phyloP scores from a whole-genome alignment of 2,888 invertebrate species.

The Drosophila sordidapex region DNA sequence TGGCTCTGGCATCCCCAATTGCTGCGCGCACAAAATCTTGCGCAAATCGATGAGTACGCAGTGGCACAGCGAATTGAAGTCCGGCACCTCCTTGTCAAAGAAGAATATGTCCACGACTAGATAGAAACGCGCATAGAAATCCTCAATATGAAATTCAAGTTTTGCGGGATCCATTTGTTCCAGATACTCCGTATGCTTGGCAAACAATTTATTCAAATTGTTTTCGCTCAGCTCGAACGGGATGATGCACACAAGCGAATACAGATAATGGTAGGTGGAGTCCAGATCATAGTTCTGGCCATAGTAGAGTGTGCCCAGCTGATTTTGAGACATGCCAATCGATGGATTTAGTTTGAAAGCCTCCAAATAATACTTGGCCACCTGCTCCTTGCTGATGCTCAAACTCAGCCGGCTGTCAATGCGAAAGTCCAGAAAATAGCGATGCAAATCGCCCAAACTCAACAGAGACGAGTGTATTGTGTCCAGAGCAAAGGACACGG shows the following conservation, averaged over 20 bases:
- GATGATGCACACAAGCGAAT: conserved; percentile 91
- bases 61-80: conserved; percentile 89
- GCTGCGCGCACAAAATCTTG: conserved; percentile 89
- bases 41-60: conserved; percentile 90
- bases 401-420: conserved; percentile 81
- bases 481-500: conserved; percentile 89
- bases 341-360: conserved; percentile 91
- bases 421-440: conserved; percentile 88
- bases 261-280: conserved; percentile 95
- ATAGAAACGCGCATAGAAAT: conserved; percentile 86
- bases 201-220: conserved; percentile 91
- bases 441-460: conserved; percentile 95
- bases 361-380: conserved; percentile 94
- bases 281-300: conserved; percentile 93
- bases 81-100: conserved; percentile 86
- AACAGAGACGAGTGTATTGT: conserved; percentile 94
- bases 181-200: conserved; percentile 88
- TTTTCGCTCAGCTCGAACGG: conserved; percentile 96
- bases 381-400: conserved; percentile 81
- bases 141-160: conserved; percentile 84
- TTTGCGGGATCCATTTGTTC: conserved; percentile 86
- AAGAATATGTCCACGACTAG: conserved; percentile 86
- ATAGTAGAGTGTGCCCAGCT: conserved; percentile 94
- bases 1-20: conserved; percentile 87
- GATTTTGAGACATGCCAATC: conserved; percentile 97